These are phyloP conservation scores for Poeciliopsis occidentalis DNA, from an alignment of 2,113 vertebrate species.

Conservation along the genomic window DNA sequence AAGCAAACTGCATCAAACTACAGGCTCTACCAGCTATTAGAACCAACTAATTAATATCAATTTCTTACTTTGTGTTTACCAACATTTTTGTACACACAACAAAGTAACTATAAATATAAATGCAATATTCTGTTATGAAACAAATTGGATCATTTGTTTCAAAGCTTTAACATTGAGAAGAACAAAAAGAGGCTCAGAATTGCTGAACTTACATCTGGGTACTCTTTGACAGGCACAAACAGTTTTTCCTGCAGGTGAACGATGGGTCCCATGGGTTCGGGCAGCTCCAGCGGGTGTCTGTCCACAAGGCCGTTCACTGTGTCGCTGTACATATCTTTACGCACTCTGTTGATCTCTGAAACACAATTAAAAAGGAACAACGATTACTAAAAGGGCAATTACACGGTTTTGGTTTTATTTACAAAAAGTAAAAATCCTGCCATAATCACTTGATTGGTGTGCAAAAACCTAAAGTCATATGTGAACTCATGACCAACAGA, in stretches of 20 bases:
- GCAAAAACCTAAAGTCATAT: conserved; percentile 49
- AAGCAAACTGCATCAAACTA: too few relatives aligned
- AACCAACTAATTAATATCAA: too few relatives aligned
- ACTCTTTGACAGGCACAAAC: conserved; percentile 86
- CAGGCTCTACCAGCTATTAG: too few relatives aligned
- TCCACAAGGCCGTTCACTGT: conserved; percentile 83
- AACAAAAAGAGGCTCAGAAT: not conserved
- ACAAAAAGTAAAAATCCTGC: conserved; percentile 45
- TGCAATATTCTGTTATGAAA: not conserved
- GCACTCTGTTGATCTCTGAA: conserved; percentile 87
- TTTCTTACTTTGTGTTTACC: too few relatives aligned
- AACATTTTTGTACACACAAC: not conserved
- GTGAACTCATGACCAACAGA: not conserved
- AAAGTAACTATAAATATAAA: not conserved
- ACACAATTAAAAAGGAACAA: conserved; percentile 46
- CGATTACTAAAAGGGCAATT: not conserved
- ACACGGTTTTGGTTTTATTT: not conserved
- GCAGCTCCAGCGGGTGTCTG: conserved; percentile 83
- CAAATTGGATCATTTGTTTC: not conserved
- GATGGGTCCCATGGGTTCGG: conserved; percentile 80
- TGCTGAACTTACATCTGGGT: conserved; percentile 81
- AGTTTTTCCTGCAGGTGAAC: conserved; percentile 86
- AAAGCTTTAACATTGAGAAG: not conserved
- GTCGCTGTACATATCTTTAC: conserved; percentile 87
- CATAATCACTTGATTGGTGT: conserved; percentile 49